Conservation (phyloP, 2,113 vertebrate genomes). For the Scopus umbretta region DNA sequence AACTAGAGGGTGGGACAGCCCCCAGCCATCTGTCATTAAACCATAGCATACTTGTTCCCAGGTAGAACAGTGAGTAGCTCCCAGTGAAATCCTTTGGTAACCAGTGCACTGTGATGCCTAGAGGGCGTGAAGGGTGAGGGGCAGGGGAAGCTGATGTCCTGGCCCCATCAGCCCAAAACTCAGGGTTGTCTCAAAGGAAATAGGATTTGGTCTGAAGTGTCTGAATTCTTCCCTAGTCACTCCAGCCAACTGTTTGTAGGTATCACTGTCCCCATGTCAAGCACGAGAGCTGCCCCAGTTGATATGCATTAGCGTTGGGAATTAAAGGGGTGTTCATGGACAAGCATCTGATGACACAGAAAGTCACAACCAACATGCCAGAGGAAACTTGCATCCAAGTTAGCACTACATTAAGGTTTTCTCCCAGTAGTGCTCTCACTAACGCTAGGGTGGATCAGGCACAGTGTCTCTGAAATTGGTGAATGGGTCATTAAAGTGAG, state of each 20-base stretch:
- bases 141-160: neutral
- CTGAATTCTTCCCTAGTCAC: neutral
- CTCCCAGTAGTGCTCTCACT: neutral
- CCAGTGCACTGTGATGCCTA: neutral
- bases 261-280: neutral
- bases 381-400: neutral
- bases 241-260: neutral
- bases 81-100: neutral
- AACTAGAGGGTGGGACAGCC: neutral
- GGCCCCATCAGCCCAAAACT: neutral
- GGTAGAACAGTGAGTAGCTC: neutral
- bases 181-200: neutral
- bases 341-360: neutral
- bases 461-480: neutral
- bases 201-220: neutral
- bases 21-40: neutral
- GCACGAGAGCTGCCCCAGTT: rapidly evolving
- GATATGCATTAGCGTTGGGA: neutral
- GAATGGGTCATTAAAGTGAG: neutral
- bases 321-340: neutral
- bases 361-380: neutral
- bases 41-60: neutral
- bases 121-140: neutral
- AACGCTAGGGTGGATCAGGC: neutral
- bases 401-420: neutral